These are phyloP conservation scores for Parthenolecanium corni DNA, from an alignment of 2,888 invertebrate genomes.

Conservation along the genomic window DNA sequence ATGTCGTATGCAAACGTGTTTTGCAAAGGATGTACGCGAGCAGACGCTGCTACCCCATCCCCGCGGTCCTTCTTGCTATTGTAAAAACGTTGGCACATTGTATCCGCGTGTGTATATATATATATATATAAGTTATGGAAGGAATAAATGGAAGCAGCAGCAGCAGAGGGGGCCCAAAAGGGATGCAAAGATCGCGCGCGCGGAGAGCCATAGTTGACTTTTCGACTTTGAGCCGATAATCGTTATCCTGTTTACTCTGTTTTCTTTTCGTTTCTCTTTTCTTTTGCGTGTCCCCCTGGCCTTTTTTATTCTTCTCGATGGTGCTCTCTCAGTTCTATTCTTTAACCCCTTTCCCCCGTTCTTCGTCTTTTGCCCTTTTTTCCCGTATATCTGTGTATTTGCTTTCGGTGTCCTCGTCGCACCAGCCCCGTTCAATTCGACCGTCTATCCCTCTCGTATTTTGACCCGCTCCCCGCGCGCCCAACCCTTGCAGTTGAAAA, in stretches of 20 bases:
- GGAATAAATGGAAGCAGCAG: conserved; percentile 9
- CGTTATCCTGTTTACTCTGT: conserved; percentile 16
- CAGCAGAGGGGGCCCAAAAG: no score
- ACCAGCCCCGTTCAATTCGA: no score
- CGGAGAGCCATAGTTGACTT: conserved; percentile 18
- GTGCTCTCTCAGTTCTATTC: no score
- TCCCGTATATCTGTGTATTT: not conserved
- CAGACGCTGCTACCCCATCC: no score
- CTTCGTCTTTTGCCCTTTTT: not conserved
- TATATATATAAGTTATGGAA: conserved; percentile 25
- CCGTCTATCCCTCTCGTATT: no score
- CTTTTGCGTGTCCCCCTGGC: not conserved
- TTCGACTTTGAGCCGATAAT: conserved; percentile 26
- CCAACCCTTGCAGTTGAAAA: no score
- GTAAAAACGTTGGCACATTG: conserved; percentile 23
- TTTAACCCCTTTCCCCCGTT: no score
- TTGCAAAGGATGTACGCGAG: no score
- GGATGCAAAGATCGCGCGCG: not conserved
- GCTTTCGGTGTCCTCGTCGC: not conserved
- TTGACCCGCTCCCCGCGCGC: no score
- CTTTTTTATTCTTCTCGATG: not conserved
- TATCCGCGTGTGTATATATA: no score
- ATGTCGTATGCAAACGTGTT: no score
- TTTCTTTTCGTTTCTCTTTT: not conserved
- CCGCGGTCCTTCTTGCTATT: no score